Evolutionary conservation across 2,888 invertebrate species (phyloP), one percentile per base, ranked within the genome.

Genomic region (Phymatocera aterrima): DNA sequence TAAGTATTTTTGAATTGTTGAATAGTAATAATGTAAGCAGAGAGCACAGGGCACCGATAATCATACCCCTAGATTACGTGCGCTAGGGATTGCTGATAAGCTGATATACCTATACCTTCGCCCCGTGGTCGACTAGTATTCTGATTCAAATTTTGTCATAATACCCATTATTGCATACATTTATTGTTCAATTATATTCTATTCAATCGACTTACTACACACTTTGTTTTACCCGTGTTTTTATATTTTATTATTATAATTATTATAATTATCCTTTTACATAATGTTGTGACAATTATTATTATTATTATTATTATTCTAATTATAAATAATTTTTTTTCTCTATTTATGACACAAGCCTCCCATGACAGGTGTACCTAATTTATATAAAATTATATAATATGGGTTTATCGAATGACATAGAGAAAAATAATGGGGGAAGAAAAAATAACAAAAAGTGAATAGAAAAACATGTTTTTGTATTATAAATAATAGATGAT

Each of bases 1-100:
- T 90, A 90, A 90, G 89, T 89, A 90, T 89, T 88, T 89, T 88
- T 64, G 84, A 88, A 88, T 89, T 90, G 90, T 90, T 90, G 89
- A 90, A 89, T 90, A 89, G 86, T 90, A 87, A 86, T 89, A 89
- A 86, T 85, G 82, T 89, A 88, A 88, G 87, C 81, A 81, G 79
- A 75, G 40, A 54, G 75, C 57, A 75, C 54, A 75, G 57, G 75
- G 75, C 75, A 57, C n/a, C 75, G 43, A 57, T 54, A 75, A 75
- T 54, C 43, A 57, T 75, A 24, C n/a, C 75, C 75, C 75, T 54
- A 60, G 60, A 57, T 15, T 12, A 75, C 40, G 28, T 43, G 40
- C 5, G 37, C 75, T 57, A 40, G 28, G 75, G 75, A 57, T 75
- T 15, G n/a, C 8, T 54, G 57, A 57, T 40, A 57, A 57, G 34